phyloP scores from a whole-genome alignment of 2,113 vertebrate genomes.

The Oenanthe melanoleuca region DNA sequence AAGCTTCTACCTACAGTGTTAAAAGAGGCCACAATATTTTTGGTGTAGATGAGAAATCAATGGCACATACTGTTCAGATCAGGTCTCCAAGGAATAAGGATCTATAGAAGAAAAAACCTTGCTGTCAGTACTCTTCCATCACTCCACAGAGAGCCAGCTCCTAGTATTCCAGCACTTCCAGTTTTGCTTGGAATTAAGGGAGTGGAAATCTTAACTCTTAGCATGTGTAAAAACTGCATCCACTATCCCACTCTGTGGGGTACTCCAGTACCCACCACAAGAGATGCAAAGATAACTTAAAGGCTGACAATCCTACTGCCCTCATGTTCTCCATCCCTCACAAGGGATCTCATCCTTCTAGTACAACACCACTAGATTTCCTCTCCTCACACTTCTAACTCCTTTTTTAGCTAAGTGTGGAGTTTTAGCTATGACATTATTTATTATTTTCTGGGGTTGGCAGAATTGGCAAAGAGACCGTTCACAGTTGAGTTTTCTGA shows the following conservation, averaged over 20 bases:
- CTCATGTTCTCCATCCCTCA: not conserved
- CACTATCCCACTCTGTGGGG: not conserved
- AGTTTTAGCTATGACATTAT: not conserved
- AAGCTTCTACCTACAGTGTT: not conserved
- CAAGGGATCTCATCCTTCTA: not conserved
- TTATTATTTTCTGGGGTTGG: not conserved
- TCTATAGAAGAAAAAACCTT: not conserved
- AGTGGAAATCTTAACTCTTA: not conserved
- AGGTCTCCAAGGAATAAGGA: not conserved
- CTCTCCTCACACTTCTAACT: not conserved
- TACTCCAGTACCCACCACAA: not conserved
- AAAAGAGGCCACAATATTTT: not conserved
- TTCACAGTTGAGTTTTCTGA: not conserved
- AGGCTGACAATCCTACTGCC: not conserved
- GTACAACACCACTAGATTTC: not conserved
- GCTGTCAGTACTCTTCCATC: not conserved
- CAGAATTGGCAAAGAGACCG: not conserved
- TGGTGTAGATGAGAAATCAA: not conserved
- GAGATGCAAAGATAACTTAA: not conserved
- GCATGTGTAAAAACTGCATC: not conserved
- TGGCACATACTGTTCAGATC: not conserved
- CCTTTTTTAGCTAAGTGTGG: too few species aligned
- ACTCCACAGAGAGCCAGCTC: not conserved
- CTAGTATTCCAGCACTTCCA: not conserved
- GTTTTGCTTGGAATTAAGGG: not conserved